Evolutionary conservation across 2,888 invertebrate species (phyloP).

Genomic region (Neuroscelio doddi): DNA sequence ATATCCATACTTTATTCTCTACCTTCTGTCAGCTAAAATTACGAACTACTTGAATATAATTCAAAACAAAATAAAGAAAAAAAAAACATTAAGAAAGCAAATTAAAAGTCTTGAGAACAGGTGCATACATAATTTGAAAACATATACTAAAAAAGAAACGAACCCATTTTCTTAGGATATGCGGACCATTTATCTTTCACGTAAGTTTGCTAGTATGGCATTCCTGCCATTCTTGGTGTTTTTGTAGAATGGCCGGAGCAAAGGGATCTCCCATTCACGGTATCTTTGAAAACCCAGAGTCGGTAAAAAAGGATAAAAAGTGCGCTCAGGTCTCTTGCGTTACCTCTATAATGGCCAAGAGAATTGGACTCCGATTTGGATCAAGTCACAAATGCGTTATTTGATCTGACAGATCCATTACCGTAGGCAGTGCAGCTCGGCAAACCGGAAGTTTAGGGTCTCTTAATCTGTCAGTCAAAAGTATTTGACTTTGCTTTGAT

Average conservation of each 20-base stretch:
- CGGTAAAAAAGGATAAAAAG: slow-evolving; percentile 35
- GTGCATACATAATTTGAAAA: neutral
- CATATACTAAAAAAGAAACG: slow-evolving; percentile 6
- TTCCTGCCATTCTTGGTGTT: slow-evolving; percentile 39
- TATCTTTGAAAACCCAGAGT: slow-evolving; percentile 17
- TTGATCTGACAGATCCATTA: slow-evolving; percentile 50
- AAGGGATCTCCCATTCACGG: slow-evolving; percentile 43
- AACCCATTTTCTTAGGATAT: slow-evolving; percentile 55
- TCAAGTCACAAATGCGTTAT: slow-evolving; percentile 50
- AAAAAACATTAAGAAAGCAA: slow-evolving; percentile 6
- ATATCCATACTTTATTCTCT: neutral
- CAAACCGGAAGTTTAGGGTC: slow-evolving; percentile 39
- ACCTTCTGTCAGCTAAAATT: neutral
- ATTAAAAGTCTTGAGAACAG: slow-evolving; percentile 20
- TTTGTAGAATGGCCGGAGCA: slow-evolving; percentile 36
- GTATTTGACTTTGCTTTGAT: slow-evolving; percentile 46
- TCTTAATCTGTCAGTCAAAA: slow-evolving; percentile 37
- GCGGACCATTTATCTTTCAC: slow-evolving; percentile 64
- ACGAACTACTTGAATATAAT: neutral
- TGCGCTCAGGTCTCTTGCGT: slow-evolving; percentile 13
- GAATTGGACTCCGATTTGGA: slow-evolving; percentile 44
- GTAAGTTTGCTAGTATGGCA: slow-evolving; percentile 37
- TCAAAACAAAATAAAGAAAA: neutral
- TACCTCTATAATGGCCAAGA: slow-evolving; percentile 30
- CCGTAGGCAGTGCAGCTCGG: slow-evolving; percentile 13